These are phyloP conservation scores for Muschampia plurimacula DNA, from an alignment of 2,888 invertebrate species.

Conservation along the genomic window DNA sequence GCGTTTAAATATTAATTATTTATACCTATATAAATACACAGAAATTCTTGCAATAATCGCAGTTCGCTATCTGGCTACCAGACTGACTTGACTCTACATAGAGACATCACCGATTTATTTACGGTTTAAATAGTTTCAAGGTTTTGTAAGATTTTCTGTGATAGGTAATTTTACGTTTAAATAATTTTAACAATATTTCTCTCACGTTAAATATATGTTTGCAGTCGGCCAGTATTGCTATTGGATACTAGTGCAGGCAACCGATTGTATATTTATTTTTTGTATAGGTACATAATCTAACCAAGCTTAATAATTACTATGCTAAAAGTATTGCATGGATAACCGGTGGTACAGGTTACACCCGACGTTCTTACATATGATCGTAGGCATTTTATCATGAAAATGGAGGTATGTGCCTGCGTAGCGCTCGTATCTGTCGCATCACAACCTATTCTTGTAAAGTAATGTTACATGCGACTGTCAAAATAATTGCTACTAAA, in stretches of 20 bases:
- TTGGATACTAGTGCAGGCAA: too few relatives aligned
- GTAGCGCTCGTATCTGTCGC: slow-evolving; percentile 16
- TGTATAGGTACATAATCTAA: not conserved
- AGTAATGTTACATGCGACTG: slow-evolving; percentile 30
- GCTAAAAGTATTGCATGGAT: not conserved
- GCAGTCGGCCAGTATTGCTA: too few relatives aligned
- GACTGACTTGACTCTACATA: too few relatives aligned
- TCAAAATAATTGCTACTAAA: slow-evolving; percentile 35
- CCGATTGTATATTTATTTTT: not conserved
- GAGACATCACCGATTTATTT: too few relatives aligned
- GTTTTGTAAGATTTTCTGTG: too few relatives aligned
- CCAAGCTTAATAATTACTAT: not conserved
- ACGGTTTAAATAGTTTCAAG: too few relatives aligned
- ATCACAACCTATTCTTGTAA: slow-evolving; percentile 13
- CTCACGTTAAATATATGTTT: too few relatives aligned
- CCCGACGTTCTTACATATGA: not conserved
- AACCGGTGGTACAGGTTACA: not conserved
- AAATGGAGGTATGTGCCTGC: slow-evolving; percentile 3
- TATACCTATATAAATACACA: too few relatives aligned
- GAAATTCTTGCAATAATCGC: too few relatives aligned
- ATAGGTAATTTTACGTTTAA: too few relatives aligned
- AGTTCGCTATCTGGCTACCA: too few relatives aligned
- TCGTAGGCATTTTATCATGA: not conserved
- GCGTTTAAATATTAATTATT: not conserved
- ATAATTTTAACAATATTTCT: too few relatives aligned